Base-by-base conservation (phyloP, 2,888 invertebrate species). In the Ochropacha duplaris region DNA sequence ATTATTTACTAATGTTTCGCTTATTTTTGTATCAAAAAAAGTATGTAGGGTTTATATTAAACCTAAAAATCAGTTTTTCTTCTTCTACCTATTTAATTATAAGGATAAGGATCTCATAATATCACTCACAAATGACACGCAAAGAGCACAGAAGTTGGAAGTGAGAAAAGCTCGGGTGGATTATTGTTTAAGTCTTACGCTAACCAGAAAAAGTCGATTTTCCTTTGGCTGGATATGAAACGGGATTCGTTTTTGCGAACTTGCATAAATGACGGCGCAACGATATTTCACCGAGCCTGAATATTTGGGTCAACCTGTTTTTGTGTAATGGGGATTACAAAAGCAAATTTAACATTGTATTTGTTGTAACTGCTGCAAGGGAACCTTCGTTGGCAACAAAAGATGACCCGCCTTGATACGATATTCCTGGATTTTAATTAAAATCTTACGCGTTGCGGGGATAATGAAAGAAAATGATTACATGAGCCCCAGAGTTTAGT, bases 221-320 rank as follows among this genome's bases (percentile, higher is more conserved):
- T 87, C 76, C 79, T 80, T 79, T 70, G 73, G 71, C 77, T 66
- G 66, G 63, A 70, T 77, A 74, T 78, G 75, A 81, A 83, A 77
- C 80, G 84, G 85, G 84, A 86, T 88, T 89, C 84, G 87, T 88
- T 90, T 90, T 89, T 88, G 88, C 86, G 81, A 89, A 88, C 86
- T 90, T 88, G 89, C 89, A 89, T 86, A 89, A 90, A 90, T 86
- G 88, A 87, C 85, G 81, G 78, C 83, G 82, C 84, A 83, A 83
- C 88, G 83, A 89, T 92, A 88, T 90, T 90, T 90, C 83, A 89
- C 86, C 81, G 78, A 81, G 81, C 78, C 79, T 80, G 85, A 85
- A 88, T 88, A 92, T 92, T 92, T 87, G 87, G 92, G 92, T 91
- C 91, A 90, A 90, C 87, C 86, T 91, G 91, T 88, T 91, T 91